Base-by-base conservation (phyloP, 1,140 invertebrate species). In the Trichonephila clavata region DNA sequence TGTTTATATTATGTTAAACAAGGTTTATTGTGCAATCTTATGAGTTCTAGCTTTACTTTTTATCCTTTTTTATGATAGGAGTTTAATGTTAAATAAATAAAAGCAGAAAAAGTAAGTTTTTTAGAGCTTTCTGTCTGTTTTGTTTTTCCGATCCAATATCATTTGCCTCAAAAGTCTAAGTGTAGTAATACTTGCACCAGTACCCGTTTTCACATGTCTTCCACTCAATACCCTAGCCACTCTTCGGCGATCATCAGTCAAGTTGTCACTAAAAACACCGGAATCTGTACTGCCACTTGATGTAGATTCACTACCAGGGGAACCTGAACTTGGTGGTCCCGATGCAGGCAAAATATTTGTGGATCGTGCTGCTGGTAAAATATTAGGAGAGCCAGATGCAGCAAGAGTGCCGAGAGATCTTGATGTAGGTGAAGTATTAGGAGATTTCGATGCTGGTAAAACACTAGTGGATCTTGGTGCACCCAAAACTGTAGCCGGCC, bases 211-310 rank as follows among this genome's bases (percentile, higher is more conserved):
- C n/a, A 90, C 77, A 39, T 90, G 77, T 59, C 89, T 81, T 24
- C 77, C 77, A 39, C 89, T 90, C 21, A 81, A 24, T 3, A 80
- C 89, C 43, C 89, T 59, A 27, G 71, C 21, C 18, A 90, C 13
- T 81, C 89, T 16, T 81, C 89, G 16, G 6, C 89, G 21, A n/a
- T 90, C 89, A 61, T 90, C 89, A 16, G 77, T 27, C 24, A 81
- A 21, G n/a, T 16, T 81, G 57, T 90, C 89, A 39, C 89, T 90
- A 32, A 90, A 90, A 27, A 90, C 89, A 60, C 89, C 89, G 1
- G 89, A 90, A 61, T 90, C 89, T 61, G 89, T 90, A n/a, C 89
- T 90, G 16, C 89, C 77, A 81, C 89, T 90, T 18, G 89, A 90
- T 80, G 89, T 81, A 20, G 89, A 90, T n/a, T 90, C 89, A 39